These are phyloP conservation scores for Calameuta filiformis DNA, from an alignment of 2,888 invertebrate species.

Conservation along the genomic window DNA sequence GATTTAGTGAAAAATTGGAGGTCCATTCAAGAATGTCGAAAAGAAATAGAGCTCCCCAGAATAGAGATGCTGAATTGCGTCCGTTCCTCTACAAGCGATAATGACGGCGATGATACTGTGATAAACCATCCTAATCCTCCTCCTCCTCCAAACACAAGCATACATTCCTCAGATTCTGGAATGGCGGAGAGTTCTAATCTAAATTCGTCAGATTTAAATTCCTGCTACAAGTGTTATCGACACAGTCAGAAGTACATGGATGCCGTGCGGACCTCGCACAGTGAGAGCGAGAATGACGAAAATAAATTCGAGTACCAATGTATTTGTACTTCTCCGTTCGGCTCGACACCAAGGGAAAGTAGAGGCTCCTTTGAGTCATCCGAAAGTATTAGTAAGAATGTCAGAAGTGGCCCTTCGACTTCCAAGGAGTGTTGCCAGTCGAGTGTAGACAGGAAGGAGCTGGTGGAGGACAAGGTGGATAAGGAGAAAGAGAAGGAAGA, in stretches of 20 bases:
- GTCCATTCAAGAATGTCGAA: conserved; percentile 26
- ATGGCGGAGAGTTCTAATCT: conserved; percentile 82
- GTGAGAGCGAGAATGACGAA: conserved; percentile 62
- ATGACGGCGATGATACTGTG: conserved; percentile 9
- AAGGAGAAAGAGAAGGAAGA: conserved; percentile 54
- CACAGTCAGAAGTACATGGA: conserved; percentile 33
- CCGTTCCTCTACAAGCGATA: background rate
- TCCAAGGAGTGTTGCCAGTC: conserved; percentile 9
- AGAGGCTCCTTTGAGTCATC: conserved; percentile 70
- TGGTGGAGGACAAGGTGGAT: conserved; percentile 32
- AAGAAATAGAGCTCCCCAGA: conserved; percentile 11
- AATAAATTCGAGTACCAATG: conserved; percentile 76
- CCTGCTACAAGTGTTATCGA: conserved; percentile 47
- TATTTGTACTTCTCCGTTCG: conserved; percentile 79
- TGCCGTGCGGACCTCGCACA: conserved; percentile 38
- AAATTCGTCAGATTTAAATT: conserved; percentile 52
- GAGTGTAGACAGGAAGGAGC: conserved; percentile 25
- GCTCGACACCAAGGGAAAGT: conserved; percentile 78
- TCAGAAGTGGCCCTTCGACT: conserved; percentile 13
- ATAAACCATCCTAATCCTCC: conserved; percentile 24
- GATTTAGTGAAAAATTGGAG: conserved; percentile 32
- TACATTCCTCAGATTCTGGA: conserved; percentile 80
- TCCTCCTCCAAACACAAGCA: conserved; percentile 39
- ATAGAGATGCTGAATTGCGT: background rate
- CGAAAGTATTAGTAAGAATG: conserved; percentile 58